phyloP scores from a whole-genome alignment of 23 tunicate genomes.

The Styela clava region DNA sequence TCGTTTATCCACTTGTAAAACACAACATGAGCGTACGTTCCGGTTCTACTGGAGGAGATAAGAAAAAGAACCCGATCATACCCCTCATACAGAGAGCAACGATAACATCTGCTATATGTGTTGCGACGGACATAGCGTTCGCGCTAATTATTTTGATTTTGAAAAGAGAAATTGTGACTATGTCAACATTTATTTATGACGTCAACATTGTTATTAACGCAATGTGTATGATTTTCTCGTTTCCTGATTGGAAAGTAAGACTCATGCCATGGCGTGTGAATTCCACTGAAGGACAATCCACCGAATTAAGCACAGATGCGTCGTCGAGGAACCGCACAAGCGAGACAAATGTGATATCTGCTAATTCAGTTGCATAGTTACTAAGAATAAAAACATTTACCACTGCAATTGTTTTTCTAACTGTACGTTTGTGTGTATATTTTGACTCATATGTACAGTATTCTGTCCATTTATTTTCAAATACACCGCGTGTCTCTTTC shows the following conservation, averaged over 20 bases:
- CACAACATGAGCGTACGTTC: background rate
- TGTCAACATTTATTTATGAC: slow-evolving; percentile 14
- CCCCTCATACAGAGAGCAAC: slow-evolving; percentile 12
- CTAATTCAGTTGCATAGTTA: background rate
- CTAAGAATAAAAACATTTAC: no score
- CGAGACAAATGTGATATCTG: background rate
- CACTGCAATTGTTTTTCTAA: no score
- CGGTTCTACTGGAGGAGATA: background rate
- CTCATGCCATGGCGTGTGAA: slow-evolving; percentile 23
- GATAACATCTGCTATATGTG: background rate
- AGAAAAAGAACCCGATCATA: slow-evolving; percentile 7
- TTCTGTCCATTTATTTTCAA: no score
- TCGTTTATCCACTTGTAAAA: slow-evolving; percentile 18
- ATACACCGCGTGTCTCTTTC: no score
- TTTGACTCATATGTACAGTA: no score
- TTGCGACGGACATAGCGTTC: background rate
- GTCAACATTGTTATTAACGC: slow-evolving; percentile 10
- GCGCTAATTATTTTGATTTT: background rate
- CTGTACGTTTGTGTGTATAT: no score
- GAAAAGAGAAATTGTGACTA: background rate
- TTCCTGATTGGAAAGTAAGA: slow-evolving; percentile 21
- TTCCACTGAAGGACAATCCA: background rate
- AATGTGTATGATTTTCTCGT: slow-evolving; percentile 19
- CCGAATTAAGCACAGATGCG: background rate
- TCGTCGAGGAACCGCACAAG: background rate